phyloP scores from a whole-genome alignment of 1,140 invertebrate species.

The Medauroidea extradentata region DNA sequence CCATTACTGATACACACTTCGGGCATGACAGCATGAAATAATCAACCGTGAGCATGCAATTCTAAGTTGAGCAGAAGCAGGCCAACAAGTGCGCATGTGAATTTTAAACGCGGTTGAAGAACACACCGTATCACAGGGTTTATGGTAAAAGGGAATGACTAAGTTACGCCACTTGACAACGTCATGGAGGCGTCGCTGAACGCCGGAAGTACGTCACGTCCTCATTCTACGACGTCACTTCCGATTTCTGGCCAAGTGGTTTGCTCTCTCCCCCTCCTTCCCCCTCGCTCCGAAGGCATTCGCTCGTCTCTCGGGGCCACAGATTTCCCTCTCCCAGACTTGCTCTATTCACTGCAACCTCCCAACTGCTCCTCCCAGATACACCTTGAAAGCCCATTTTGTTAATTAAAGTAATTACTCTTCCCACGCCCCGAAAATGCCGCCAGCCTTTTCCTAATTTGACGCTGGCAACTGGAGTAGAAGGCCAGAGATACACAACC shows the following conservation, averaged over 20 bases:
- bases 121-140: too few relatives aligned
- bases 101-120: too few relatives aligned
- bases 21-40: too few relatives aligned
- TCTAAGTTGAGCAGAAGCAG: too few relatives aligned
- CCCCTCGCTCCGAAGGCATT: neutral
- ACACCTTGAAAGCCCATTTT: conserved; percentile 39
- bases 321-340: neutral
- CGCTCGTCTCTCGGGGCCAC: neutral
- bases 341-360: conserved; percentile 1
- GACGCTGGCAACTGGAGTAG: conserved; percentile 34
- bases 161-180: neutral
- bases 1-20: too few relatives aligned
- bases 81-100: too few relatives aligned
- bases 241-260: too few relatives aligned
- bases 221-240: too few relatives aligned
- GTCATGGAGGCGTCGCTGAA: neutral
- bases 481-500: too few relatives aligned
- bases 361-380: conserved; percentile 21
- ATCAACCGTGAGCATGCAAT: too few relatives aligned
- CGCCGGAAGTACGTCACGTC: neutral
- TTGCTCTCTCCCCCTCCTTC: neutral
- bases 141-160: conserved; percentile 20
- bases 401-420: conserved; percentile 56
- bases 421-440: conserved; percentile 48
- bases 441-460: conserved; percentile 51